Evolutionary conservation across 2,113 vertebrate species (phyloP).

Genomic region (Furnarius figulus): DNA sequence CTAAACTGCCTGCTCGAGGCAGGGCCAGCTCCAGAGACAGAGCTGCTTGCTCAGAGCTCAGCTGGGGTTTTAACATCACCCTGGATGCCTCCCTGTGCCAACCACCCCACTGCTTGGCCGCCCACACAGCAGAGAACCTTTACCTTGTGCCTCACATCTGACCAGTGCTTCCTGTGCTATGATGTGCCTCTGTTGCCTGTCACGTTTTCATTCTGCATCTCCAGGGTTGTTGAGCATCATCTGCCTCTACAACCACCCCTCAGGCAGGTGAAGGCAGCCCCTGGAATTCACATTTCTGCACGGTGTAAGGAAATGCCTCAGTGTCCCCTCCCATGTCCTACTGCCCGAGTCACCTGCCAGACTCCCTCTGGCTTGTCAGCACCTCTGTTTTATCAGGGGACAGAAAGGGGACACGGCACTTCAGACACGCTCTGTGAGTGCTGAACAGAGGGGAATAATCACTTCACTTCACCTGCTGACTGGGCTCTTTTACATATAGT

Average conservation of each 20-base stretch:
- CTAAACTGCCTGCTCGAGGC: neutral
- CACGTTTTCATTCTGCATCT: neutral
- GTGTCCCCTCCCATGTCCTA: neutral
- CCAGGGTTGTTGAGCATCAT: neutral
- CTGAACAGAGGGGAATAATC: neutral
- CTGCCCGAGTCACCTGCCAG: neutral
- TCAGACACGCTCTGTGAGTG: neutral
- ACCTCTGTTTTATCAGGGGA: neutral
- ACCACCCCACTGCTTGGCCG: neutral
- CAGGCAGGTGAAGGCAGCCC: neutral
- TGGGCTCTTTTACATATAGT: neutral
- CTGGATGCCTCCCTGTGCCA: neutral
- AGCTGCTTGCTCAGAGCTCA: neutral
- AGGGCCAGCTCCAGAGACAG: neutral
- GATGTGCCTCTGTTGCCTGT: fast-evolving
- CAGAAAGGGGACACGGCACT: neutral
- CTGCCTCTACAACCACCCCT: neutral
- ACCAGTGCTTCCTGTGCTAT: neutral
- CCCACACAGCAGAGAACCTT: neutral
- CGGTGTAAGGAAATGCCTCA: neutral
- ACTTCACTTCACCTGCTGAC: neutral
- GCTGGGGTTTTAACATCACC: neutral
- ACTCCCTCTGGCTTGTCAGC: neutral
- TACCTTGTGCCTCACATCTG: neutral
- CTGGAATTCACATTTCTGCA: neutral